phyloP scores from a whole-genome alignment of 2,888 invertebrate species.

The Rhopalosiphum nymphaeae region DNA sequence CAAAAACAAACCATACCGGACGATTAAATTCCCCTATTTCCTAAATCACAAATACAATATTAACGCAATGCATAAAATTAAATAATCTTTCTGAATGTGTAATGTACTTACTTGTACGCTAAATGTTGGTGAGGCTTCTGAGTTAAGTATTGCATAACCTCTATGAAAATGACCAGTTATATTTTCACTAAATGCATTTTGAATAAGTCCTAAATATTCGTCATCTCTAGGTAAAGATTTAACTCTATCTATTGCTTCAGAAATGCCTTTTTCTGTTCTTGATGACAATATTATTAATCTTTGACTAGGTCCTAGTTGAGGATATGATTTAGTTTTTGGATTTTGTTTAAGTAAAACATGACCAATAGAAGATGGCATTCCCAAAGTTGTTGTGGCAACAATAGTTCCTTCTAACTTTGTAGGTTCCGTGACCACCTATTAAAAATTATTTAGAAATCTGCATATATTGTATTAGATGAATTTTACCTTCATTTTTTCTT shows the following conservation, averaged over 20 bases:
- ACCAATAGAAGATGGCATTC: constrained; percentile 74
- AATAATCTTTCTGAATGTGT: neutral
- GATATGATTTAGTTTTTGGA: constrained; percentile 68
- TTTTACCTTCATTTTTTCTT: constrained; percentile 75
- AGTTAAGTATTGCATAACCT: constrained; percentile 70
- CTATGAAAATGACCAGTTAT: constrained; percentile 72
- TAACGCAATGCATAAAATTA: neutral
- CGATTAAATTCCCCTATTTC: constrained; percentile 67
- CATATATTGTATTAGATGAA: neutral
- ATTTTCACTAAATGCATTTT: constrained; percentile 69
- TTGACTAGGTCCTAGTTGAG: constrained; percentile 68
- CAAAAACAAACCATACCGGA: constrained; percentile 79
- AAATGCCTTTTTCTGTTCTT: constrained; percentile 72
- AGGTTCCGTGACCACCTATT: constrained; percentile 68
- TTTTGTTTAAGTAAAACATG: constrained; percentile 71
- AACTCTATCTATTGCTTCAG: constrained; percentile 69
- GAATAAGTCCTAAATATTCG: constrained; percentile 68
- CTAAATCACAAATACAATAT: constrained; percentile 15
- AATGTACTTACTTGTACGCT: constrained; percentile 28
- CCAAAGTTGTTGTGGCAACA: constrained; percentile 74
- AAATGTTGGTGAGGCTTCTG: constrained; percentile 17
- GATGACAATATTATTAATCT: constrained; percentile 72
- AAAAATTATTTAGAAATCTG: neutral
- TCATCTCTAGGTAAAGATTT: constrained; percentile 67
- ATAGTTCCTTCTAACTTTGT: constrained; percentile 70